These are phyloP conservation scores for Zelleria hepariella DNA, from an alignment of 2,888 invertebrate genomes.

Conservation along the genomic window DNA sequence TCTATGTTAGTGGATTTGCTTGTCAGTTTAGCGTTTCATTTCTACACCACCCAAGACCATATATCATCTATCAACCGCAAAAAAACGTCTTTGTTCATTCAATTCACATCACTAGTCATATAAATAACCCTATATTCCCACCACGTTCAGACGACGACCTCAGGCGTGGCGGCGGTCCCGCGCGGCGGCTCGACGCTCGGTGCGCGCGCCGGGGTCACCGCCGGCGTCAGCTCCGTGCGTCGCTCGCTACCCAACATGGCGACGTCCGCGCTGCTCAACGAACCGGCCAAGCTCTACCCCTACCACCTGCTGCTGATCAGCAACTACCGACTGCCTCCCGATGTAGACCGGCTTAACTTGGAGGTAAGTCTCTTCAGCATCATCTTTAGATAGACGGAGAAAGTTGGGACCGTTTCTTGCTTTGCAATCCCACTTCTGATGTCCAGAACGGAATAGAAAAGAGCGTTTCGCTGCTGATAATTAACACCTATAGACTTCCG, in stretches of 20 bases:
- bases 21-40: no score
- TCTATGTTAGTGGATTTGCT: no score
- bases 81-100: no score
- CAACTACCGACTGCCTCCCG: constrained; percentile 97
- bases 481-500: constrained; percentile 97
- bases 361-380: constrained; percentile 87
- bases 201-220: constrained; percentile 8
- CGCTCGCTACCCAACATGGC: constrained; percentile 97
- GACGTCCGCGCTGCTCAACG: constrained; percentile 85
- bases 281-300: constrained; percentile 97
- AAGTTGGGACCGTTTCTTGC: no score
- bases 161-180: constrained; percentile 24
- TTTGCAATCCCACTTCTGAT: no score
- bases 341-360: constrained; percentile 95
- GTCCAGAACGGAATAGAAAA: no score
- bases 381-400: no score
- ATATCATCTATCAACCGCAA: no score
- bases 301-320: constrained; percentile 95
- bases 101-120: not conserved
- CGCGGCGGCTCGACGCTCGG: constrained; percentile 16
- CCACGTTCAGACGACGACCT: not conserved
- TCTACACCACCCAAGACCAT: no score
- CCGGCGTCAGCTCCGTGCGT: constrained; percentile 81
- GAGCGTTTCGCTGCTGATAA: constrained; percentile 94
- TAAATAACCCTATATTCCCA: not conserved